Evolutionary conservation across 2,888 invertebrate genomes (phyloP), one percentile per base, ranked within the genome.

Genomic region (Drosophila mulleri): DNA sequence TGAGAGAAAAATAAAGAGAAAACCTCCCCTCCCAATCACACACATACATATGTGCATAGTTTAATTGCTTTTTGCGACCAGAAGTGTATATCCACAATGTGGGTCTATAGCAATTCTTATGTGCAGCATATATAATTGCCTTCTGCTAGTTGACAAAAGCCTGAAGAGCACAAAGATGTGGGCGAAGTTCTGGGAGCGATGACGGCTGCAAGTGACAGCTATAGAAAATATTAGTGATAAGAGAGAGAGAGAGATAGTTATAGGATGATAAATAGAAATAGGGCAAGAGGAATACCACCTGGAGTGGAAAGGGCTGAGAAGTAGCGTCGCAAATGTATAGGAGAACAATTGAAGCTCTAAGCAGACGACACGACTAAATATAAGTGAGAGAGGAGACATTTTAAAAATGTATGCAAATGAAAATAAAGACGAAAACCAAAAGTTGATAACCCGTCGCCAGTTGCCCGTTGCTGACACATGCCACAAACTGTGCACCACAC

Each of bases 141-240:
- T n/a, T 60, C 53, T 65, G 64, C 32, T 26, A 26, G 53, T 53
- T 62, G 62, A 70, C 71, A 78, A 75, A 67, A 60, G 67, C 9
- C 60, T 57, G 42, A 61, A 20, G 11, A 20, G 52, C 35, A 60
- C 62, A 65, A 58, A 61, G 53, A 42, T n/a, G 16, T 20, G 47
- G 42, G 12, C 50, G 20, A 11, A 14, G n/a, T 23, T n/a, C 11
- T 41, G 63, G 18, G 45, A 62, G n/a, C 18, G 35, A 35, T 7
- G 35, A 9, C 56, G 18, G 72, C 92, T 92, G 92, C 69, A 66
- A 80, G 81, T 91, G 92, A 88, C 92, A 91, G 88, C 84, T 88
- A 84, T 83, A 86, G 81, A 80, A 77, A 75, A 68, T 58, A 53
- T 62, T 75, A 78, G 67, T 79, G 76, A 76, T 67, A 67, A 64